Conservation (phyloP, 2,797 vertebrate species). For the Erpetoichthys calabaricus region DNA sequence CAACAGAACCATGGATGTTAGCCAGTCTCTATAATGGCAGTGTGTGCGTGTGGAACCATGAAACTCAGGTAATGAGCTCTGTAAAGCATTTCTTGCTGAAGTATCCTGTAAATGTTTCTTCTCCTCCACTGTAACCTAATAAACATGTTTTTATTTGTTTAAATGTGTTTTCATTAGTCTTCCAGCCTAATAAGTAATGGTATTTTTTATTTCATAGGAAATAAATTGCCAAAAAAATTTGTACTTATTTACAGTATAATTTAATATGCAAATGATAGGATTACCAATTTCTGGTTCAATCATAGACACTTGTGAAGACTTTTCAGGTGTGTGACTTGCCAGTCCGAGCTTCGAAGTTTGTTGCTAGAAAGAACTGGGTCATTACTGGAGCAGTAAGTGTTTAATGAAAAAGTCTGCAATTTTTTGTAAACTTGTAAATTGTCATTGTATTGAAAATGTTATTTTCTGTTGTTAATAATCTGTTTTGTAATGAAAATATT, state of each 20-base stretch:
- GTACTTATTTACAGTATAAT: no score
- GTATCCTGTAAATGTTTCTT: no score
- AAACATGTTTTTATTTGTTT: no score
- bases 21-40: slow-evolving; percentile 66
- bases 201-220: no score
- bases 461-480: neutral
- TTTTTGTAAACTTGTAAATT: neutral
- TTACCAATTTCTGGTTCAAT: no score
- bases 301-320: slow-evolving; percentile 63
- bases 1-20: slow-evolving; percentile 63
- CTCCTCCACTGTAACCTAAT: no score
- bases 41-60: slow-evolving; percentile 65
- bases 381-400: slow-evolving; percentile 61
- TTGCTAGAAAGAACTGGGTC: slow-evolving; percentile 65
- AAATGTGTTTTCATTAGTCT: no score
- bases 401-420: neutral
- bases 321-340: slow-evolving; percentile 66
- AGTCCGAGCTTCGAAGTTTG: slow-evolving; percentile 62
- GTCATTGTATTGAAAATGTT: neutral
- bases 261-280: no score
- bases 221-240: no score
- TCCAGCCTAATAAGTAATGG: no score
- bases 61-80: slow-evolving; percentile 56
- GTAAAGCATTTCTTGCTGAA: no score
- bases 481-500: neutral